Percentiles rank a stretch among this genome's conserved stretches.
phyloP scores from a whole-genome alignment of 2,113 vertebrate species.

The Corynorhinus townsendii region DNA sequence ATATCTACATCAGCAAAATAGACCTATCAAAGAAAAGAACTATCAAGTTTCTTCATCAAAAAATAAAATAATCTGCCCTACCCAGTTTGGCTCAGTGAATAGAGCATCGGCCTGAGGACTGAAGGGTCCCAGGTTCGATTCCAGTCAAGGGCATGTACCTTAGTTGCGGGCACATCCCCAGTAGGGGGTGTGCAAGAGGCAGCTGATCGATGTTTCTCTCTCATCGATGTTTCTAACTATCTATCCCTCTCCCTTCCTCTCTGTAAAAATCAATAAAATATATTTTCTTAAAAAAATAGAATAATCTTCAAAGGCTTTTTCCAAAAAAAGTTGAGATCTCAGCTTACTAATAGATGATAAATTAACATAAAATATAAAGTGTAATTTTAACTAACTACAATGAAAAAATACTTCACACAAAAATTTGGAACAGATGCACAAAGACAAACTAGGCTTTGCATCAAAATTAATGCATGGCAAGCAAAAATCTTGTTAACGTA shows the following conservation, averaged over 20 bases:
- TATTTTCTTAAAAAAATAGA: neutral
- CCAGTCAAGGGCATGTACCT: too few species aligned
- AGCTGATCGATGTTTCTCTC: too few species aligned
- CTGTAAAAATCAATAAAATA: too few species aligned
- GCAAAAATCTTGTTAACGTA: neutral
- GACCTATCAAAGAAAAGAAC: neutral
- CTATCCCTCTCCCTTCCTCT: too few species aligned
- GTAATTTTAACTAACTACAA: constrained; percentile 7
- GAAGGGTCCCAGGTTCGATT: too few species aligned
- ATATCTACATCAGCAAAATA: neutral
- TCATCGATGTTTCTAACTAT: too few species aligned
- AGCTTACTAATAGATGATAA: neutral
- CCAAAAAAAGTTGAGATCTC: neutral
- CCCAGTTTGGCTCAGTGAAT: too few species aligned
- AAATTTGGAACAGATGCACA: constrained; percentile 21
- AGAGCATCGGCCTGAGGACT: too few species aligned
- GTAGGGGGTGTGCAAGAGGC: too few species aligned
- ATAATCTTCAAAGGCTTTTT: neutral
- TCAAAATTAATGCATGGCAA: constrained; percentile 12
- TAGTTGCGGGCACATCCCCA: too few species aligned
- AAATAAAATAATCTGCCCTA: too few species aligned
- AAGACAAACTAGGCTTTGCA: neutral
- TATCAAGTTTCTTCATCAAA: neutral
- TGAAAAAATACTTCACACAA: neutral
- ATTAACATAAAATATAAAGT: neutral